These are phyloP conservation scores for Araneus ventricosus DNA, from an alignment of 1,140 invertebrate genomes.

Conservation along the genomic window DNA sequence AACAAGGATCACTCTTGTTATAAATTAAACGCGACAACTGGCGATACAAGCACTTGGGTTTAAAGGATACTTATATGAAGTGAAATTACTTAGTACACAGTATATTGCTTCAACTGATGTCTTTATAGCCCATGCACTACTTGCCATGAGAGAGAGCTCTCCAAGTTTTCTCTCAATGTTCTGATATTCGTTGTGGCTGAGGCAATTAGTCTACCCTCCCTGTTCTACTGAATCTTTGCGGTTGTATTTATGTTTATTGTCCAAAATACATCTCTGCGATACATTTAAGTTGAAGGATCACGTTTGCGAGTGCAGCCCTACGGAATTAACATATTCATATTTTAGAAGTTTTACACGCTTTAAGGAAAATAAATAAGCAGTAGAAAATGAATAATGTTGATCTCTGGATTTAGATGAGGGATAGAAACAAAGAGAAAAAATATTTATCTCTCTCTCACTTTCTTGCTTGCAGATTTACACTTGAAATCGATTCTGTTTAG, in stretches of 20 bases:
- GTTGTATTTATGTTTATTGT: slow-evolving; percentile 66
- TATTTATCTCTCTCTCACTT: neutral
- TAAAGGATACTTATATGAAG: slow-evolving; percentile 68
- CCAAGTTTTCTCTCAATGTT: neutral
- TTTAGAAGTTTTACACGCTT: slow-evolving; percentile 31
- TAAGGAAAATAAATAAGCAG: slow-evolving; percentile 3
- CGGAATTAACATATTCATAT: slow-evolving; percentile 41
- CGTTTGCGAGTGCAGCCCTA: slow-evolving; percentile 36
- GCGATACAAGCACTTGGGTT: slow-evolving; percentile 59
- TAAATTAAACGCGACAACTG: slow-evolving; percentile 69
- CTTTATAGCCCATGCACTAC: slow-evolving; percentile 45
- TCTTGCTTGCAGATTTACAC: neutral
- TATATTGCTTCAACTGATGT: slow-evolving; percentile 57
- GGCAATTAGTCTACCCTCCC: slow-evolving; percentile 49
- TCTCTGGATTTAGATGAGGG: neutral
- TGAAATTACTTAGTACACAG: slow-evolving; percentile 57
- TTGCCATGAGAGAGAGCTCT: slow-evolving; percentile 24
- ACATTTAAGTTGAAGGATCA: slow-evolving; percentile 45
- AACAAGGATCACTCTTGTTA: slow-evolving; percentile 54
- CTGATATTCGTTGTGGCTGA: neutral
- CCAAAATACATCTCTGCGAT: slow-evolving; percentile 48
- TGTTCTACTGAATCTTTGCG: slow-evolving; percentile 30
- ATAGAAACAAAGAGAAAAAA: neutral
- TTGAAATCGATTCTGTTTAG: neutral
- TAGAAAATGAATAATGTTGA: slow-evolving; percentile 15